Percentiles rank a stretch among this genome's conserved stretches.
phyloP scores from a whole-genome alignment of 2,888 invertebrate genomes.

The Nemoura dubitans region DNA sequence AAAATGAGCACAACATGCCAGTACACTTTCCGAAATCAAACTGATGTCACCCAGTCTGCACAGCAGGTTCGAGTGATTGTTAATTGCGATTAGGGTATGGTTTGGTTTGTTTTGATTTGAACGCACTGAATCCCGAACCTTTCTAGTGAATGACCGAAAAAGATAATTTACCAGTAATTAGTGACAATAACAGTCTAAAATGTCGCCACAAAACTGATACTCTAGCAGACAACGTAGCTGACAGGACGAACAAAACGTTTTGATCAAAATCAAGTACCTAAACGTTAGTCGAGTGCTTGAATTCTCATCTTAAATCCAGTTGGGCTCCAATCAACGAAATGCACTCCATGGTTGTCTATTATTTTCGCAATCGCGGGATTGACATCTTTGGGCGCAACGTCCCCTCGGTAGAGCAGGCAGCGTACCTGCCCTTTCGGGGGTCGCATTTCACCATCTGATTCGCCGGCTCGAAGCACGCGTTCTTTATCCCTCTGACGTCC shows the following conservation, averaged over 20 bases:
- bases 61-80: background rate
- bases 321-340: conserved; percentile 96
- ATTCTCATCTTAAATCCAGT: conserved; percentile 83
- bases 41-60: background rate
- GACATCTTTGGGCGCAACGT: conserved; percentile 90
- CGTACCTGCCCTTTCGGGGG: conserved; percentile 84
- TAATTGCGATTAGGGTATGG: background rate
- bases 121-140: background rate
- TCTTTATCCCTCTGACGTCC: conserved; percentile 83
- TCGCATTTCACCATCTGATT: conserved; percentile 93
- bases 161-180: no score
- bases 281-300: background rate
- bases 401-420: conserved; percentile 86
- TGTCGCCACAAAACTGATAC: no score
- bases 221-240: no score
- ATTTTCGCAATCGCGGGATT: conserved; percentile 83
- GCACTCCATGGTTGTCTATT: conserved; percentile 78
- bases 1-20: background rate
- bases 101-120: no score
- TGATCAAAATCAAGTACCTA: no score
- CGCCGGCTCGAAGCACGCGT: conserved; percentile 87
- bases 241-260: no score
- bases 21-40: background rate
- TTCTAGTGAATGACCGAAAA: background rate
- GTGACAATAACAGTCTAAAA: no score